Evolutionary conservation across 1,140 invertebrate genomes (phyloP).

Genomic region (Akabosia matsudoensis): DNA sequence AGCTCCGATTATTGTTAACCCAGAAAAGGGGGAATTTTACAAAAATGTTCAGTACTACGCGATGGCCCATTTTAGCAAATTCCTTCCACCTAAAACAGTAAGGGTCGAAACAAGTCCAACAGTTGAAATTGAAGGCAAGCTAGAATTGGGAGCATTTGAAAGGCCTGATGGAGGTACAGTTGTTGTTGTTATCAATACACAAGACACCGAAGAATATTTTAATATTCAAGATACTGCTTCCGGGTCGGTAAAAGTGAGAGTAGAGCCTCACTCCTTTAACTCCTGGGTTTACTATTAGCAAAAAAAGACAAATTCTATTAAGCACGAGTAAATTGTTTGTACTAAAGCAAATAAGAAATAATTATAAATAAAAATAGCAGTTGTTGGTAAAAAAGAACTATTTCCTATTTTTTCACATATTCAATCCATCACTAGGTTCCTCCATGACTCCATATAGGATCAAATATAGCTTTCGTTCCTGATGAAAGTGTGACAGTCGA

Average conservation of each 20-base stretch:
- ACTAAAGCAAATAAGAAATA: too few species aligned
- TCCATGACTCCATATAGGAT: too few species aligned
- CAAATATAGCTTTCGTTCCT: too few species aligned
- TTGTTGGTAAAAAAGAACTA: too few species aligned
- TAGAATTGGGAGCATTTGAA: slow-evolving; percentile 57
- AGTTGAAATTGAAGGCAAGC: not conserved
- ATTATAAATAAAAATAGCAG: too few species aligned
- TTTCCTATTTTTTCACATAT: too few species aligned
- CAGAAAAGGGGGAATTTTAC: slow-evolving; percentile 66
- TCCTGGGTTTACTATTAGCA: slow-evolving; percentile 32
- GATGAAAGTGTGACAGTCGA: too few species aligned
- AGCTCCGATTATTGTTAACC: slow-evolving; percentile 40
- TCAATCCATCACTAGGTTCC: too few species aligned
- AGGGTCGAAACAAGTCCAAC: slow-evolving; percentile 50
- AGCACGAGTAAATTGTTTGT: too few species aligned
- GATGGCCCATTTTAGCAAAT: slow-evolving; percentile 81
- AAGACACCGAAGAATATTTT: slow-evolving; percentile 46
- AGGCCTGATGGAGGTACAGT: slow-evolving; percentile 58
- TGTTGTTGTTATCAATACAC: slow-evolving; percentile 64
- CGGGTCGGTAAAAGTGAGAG: slow-evolving; percentile 32
- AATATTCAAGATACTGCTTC: slow-evolving; percentile 29
- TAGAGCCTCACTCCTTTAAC: slow-evolving; percentile 38
- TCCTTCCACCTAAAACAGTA: slow-evolving; percentile 63
- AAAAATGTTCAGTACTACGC: slow-evolving; percentile 86
- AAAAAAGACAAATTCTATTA: too few species aligned